These are phyloP conservation scores for Salvelinus alpinus DNA, from an alignment of 2,113 vertebrate species.

Conservation along the genomic window DNA sequence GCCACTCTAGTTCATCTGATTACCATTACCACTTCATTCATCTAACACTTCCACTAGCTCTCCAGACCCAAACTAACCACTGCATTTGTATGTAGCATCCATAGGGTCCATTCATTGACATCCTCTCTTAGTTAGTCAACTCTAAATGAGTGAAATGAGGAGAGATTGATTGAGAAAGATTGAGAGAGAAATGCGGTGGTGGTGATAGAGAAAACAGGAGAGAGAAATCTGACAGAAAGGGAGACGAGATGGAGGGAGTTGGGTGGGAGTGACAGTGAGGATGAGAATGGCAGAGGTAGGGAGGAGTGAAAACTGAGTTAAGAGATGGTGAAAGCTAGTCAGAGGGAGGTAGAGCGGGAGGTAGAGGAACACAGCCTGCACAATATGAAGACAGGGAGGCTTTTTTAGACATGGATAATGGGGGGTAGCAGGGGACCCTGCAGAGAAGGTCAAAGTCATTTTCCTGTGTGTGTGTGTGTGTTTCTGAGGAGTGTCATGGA, in stretches of 20 bases:
- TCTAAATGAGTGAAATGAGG: too few species aligned
- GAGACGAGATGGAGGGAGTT: not conserved
- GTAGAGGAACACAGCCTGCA: not conserved
- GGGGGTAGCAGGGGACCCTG: not conserved
- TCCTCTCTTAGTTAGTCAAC: too few species aligned
- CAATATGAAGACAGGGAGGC: not conserved
- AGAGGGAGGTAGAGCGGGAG: too few species aligned
- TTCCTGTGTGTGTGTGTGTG: not conserved
- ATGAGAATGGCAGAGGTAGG: not conserved
- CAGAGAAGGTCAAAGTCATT: conserved; percentile 41
- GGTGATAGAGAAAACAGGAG: too few species aligned
- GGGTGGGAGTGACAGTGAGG: not conserved
- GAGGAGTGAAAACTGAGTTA: conserved; percentile 15
- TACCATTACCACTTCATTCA: conserved; percentile 27
- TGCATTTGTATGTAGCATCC: not conserved
- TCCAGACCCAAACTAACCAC: not conserved
- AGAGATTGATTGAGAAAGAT: too few species aligned
- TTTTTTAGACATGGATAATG: conserved; percentile 15
- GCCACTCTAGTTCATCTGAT: not conserved
- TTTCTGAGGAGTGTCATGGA: not conserved
- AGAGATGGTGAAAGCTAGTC: not conserved
- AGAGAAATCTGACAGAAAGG: too few species aligned
- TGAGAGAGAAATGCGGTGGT: too few species aligned
- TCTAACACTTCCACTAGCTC: conserved; percentile 20
- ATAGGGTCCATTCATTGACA: too few species aligned